Percentiles rank a stretch among this genome's conserved stretches.
phyloP scores from a whole-genome alignment of 2,888 invertebrate genomes.

The Clanis bilineata region DNA sequence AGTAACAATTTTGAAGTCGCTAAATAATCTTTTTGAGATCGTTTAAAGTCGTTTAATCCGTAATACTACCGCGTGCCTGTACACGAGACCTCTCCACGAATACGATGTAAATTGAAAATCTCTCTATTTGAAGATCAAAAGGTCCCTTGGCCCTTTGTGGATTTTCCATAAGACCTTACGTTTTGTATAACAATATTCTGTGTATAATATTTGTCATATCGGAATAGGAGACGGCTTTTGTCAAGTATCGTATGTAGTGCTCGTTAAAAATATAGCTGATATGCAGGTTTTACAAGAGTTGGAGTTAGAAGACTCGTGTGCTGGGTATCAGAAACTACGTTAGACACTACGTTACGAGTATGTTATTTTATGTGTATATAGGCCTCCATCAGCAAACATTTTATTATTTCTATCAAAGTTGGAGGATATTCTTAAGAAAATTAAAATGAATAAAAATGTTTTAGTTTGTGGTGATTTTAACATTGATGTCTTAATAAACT shows the following conservation, averaged over 20 bases:
- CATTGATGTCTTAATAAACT: too few relatives aligned
- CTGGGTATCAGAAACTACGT: too few relatives aligned
- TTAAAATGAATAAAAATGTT: too few relatives aligned
- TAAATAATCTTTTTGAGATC: too few relatives aligned
- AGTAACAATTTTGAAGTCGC: too few relatives aligned
- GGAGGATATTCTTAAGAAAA: too few relatives aligned
- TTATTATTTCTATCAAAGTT: too few relatives aligned
- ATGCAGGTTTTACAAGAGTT: not conserved
- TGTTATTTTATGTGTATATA: too few relatives aligned
- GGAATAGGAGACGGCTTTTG: constrained; percentile 13
- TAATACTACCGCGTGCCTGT: constrained; percentile 12
- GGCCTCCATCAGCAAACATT: too few relatives aligned
- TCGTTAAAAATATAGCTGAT: not conserved
- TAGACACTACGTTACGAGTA: too few relatives aligned
- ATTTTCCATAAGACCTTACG: constrained; percentile 26
- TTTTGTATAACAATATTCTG: constrained; percentile 22
- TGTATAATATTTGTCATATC: constrained; percentile 19
- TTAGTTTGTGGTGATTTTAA: too few relatives aligned
- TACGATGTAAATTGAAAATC: constrained; percentile 75
- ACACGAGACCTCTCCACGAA: constrained; percentile 35
- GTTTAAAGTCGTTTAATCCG: not conserved
- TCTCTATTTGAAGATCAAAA: constrained; percentile 73
- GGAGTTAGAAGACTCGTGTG: too few relatives aligned
- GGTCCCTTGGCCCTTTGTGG: constrained; percentile 55
- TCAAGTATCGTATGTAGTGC: not conserved